A percentile compares a stretch with the other conserved stretches of the same genome.
These are phyloP conservation scores for Myzus persicae DNA, from an alignment of 1,140 invertebrate species.

Conservation along the genomic window DNA sequence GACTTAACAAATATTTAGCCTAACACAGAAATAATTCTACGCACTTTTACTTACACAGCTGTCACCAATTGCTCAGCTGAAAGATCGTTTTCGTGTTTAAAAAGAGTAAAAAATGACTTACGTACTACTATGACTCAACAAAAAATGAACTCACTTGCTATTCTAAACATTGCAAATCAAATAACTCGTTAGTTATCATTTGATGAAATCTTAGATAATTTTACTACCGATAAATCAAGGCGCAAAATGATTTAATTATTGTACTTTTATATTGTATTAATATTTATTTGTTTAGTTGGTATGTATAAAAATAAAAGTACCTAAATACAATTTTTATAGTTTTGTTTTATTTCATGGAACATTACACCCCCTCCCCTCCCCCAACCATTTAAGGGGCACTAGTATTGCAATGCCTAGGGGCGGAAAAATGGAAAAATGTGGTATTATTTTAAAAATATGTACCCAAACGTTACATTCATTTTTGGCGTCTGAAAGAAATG, in stretches of 20 bases:
- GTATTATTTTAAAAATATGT: too few relatives aligned
- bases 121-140: neutral
- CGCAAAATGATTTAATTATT: conserved; percentile 4
- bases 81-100: conserved; percentile 38
- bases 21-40: neutral
- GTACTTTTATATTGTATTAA: too few relatives aligned
- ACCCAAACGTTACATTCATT: too few relatives aligned
- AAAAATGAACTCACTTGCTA: neutral
- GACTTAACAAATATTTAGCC: neutral
- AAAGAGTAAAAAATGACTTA: conserved; percentile 16
- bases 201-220: neutral
- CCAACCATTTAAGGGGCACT: too few relatives aligned
- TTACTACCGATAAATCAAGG: conserved; percentile 18
- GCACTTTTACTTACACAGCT: conserved; percentile 14
- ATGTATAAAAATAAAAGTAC: too few relatives aligned
- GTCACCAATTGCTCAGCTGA: conserved; percentile 46
- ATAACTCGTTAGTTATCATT: neutral
- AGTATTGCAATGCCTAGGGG: too few relatives aligned
- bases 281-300: too few relatives aligned
- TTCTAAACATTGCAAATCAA: conserved; percentile 5
- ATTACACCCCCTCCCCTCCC: too few relatives aligned
- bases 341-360: too few relatives aligned
- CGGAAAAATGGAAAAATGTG: too few relatives aligned
- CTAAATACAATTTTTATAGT: too few relatives aligned
- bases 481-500: too few relatives aligned